Conservation (phyloP, 2,888 invertebrate species). For the Mimas tiliae region DNA sequence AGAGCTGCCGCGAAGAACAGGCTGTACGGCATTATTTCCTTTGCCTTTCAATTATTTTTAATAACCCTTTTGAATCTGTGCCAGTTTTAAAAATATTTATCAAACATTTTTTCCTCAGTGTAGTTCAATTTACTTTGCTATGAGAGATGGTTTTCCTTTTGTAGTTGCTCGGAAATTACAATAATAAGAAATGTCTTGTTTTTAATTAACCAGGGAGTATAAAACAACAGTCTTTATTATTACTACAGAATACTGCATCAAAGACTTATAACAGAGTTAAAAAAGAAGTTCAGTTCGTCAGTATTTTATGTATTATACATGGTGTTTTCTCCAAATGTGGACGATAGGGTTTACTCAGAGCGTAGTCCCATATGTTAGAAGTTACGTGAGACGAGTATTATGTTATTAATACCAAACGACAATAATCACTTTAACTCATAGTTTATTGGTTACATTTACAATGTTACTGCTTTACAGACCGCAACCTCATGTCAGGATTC, state of each 20-base stretch:
- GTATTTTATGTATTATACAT: no score
- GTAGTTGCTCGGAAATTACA: constrained; percentile 5
- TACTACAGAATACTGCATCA: neutral
- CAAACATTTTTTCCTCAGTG: neutral
- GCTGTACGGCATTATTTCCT: neutral
- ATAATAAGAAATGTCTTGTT: neutral
- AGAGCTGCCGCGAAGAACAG: neutral
- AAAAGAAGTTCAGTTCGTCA: no score
- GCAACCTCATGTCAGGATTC: no score
- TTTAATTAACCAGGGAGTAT: neutral
- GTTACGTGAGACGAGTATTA: no score
- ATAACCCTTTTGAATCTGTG: constrained; percentile 7
- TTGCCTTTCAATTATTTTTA: constrained; percentile 2
- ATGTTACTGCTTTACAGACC: no score
- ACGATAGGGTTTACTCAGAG: no score
- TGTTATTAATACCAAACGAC: no score
- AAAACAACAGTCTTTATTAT: neutral
- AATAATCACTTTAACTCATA: no score
- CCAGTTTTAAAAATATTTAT: constrained; percentile 14
- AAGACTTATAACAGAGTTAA: no score
- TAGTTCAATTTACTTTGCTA: constrained; percentile 6
- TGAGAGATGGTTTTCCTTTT: constrained; percentile 3
- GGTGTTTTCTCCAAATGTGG: no score
- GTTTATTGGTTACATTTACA: no score
- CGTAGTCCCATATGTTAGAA: no score